Conservation (phyloP, 2,797 vertebrate species). For the Mus spretus region DNA sequence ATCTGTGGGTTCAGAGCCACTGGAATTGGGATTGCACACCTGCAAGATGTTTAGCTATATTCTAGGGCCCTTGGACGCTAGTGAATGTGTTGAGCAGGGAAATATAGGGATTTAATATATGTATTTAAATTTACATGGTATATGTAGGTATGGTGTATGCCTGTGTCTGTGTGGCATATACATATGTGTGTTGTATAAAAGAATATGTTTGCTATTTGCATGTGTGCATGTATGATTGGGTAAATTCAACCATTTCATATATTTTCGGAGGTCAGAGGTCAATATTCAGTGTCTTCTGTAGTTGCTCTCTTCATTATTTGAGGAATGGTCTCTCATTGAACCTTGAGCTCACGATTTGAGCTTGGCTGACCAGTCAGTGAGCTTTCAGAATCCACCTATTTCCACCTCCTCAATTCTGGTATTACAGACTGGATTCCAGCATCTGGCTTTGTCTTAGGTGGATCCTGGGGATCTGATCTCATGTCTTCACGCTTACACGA, state of each 20-base stretch:
- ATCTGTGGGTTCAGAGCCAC: neutral
- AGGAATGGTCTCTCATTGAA: neutral
- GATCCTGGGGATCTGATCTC: neutral
- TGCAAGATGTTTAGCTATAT: neutral
- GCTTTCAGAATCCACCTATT: neutral
- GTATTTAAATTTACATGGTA: neutral
- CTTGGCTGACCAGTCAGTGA: neutral
- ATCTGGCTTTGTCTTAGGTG: neutral
- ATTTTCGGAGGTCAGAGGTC: neutral
- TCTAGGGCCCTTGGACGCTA: neutral
- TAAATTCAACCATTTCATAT: neutral
- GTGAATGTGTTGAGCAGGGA: neutral
- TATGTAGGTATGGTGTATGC: neutral
- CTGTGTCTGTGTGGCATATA: neutral
- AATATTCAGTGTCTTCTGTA: neutral
- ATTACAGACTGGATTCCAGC: neutral
- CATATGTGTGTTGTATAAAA: neutral
- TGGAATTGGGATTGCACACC: neutral
- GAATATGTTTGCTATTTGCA: neutral
- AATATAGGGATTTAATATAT: neutral
- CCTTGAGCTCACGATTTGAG: neutral
- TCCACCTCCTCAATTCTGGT: neutral
- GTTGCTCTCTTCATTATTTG: neutral
- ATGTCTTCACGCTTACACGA: neutral
- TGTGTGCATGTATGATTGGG: neutral